Evolutionary conservation across 2,888 invertebrate species (phyloP).

Genomic region (Drosophila koepferae): DNA sequence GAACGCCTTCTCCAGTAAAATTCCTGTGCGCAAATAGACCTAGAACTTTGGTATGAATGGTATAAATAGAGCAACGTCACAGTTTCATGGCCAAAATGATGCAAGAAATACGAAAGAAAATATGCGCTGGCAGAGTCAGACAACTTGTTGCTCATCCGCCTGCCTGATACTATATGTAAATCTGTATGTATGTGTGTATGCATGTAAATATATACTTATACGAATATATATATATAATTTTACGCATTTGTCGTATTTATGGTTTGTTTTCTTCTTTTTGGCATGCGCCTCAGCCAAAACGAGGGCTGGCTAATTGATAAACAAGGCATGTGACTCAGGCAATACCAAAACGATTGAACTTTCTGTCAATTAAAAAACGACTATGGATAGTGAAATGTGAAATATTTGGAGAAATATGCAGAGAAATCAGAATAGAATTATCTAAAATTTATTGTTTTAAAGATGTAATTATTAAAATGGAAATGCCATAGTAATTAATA

Average conservation of each 20-base stretch:
- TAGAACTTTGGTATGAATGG: neutral
- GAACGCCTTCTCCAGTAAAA: conserved; percentile 1
- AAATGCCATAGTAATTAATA: neutral
- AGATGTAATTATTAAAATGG: neutral
- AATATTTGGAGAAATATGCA: neutral
- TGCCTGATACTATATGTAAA: conserved; percentile 5
- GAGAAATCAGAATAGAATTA: neutral
- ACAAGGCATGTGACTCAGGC: conserved; percentile 26
- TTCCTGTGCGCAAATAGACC: neutral
- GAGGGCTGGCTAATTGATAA: conserved; percentile 41
- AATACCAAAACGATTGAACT: conserved; percentile 23
- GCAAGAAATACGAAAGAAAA: conserved; percentile 20
- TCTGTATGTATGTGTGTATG: neutral
- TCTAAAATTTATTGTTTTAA: neutral
- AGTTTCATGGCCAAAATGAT: conserved; percentile 34
- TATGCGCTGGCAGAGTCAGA: conserved; percentile 23
- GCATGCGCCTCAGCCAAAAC: conserved; percentile 26
- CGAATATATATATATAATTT: neutral
- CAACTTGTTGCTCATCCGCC: conserved; percentile 57
- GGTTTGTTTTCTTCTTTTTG: conserved; percentile 20
- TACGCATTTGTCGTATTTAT: conserved; percentile 44
- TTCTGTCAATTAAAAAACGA: conserved; percentile 12
- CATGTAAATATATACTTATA: neutral
- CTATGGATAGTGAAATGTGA: neutral
- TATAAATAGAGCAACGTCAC: conserved; percentile 45